Evolutionary conservation across 2,113 vertebrate species (phyloP).

Genomic region (Campylomormyrus numenius): DNA sequence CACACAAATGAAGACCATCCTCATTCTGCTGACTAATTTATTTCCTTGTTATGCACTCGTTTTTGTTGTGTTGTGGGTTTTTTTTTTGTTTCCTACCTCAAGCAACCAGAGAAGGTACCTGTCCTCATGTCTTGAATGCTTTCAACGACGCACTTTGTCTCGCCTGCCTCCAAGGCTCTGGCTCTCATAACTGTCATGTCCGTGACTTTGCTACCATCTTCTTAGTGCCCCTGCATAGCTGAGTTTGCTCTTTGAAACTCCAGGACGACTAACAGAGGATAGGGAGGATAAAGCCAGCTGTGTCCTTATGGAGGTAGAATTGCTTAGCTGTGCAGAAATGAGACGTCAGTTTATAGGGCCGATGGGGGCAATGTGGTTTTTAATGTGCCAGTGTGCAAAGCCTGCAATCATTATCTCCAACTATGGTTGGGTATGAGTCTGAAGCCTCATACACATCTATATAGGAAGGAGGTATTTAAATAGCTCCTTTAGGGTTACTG

Average conservation of each 20-base stretch:
- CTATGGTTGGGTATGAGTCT: neutral
- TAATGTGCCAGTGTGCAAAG: neutral
- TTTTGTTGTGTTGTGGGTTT: neutral
- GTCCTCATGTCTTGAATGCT: neutral
- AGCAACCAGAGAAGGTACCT: neutral
- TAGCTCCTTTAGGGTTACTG: neutral
- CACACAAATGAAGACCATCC: neutral
- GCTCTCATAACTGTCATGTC: neutral
- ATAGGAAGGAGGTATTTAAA: neutral
- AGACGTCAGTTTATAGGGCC: neutral
- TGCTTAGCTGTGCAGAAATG: constrained; percentile 4
- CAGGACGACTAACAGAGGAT: neutral
- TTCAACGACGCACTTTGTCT: neutral
- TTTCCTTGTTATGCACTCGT: neutral
- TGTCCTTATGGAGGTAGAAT: neutral
- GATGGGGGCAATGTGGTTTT: neutral
- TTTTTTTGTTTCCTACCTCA: constrained; percentile 16
- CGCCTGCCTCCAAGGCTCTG: neutral
- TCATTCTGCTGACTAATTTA: neutral
- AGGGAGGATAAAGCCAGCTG: neutral
- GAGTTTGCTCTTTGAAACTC: constrained; percentile 11
- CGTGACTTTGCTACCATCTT: neutral
- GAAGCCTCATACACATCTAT: neutral
- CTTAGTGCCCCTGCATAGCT: neutral
- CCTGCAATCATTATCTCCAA: neutral